Conservation (phyloP, 2,113 vertebrate species). For the Perca flavescens region DNA sequence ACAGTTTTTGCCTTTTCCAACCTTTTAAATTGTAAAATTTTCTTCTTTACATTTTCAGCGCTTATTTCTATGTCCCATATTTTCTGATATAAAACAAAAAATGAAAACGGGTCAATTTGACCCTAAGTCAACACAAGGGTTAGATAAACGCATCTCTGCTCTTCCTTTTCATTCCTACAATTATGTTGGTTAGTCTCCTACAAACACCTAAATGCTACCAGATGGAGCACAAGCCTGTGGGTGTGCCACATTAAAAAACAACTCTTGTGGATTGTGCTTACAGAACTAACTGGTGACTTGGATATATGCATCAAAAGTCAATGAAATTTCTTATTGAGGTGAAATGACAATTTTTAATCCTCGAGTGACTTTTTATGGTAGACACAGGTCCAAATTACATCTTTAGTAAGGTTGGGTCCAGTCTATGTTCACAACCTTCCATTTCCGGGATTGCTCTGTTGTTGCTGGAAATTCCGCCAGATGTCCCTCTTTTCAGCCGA, state of each 20-base stretch:
- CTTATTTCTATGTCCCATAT: too few relatives aligned
- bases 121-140: too few relatives aligned
- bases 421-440: too few relatives aligned
- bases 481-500: too few relatives aligned
- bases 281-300: neutral
- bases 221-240: slow-evolving; percentile 32
- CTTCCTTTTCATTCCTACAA: slow-evolving; percentile 33
- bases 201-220: slow-evolving; percentile 65
- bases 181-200: slow-evolving; percentile 54
- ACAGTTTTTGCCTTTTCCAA: too few relatives aligned
- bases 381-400: neutral
- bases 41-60: too few relatives aligned
- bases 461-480: too few relatives aligned
- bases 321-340: neutral
- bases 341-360: neutral
- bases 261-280: neutral
- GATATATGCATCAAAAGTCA: neutral
- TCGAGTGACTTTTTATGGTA: neutral
- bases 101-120: too few relatives aligned
- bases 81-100: too few relatives aligned
- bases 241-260: slow-evolving; percentile 22
- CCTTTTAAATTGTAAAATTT: too few relatives aligned
- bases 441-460: too few relatives aligned
- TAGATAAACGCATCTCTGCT: neutral
- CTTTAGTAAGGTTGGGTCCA: neutral